Evolutionary conservation across 2,797 vertebrate genomes (phyloP).

Genomic region (Sphenodon punctatus): DNA sequence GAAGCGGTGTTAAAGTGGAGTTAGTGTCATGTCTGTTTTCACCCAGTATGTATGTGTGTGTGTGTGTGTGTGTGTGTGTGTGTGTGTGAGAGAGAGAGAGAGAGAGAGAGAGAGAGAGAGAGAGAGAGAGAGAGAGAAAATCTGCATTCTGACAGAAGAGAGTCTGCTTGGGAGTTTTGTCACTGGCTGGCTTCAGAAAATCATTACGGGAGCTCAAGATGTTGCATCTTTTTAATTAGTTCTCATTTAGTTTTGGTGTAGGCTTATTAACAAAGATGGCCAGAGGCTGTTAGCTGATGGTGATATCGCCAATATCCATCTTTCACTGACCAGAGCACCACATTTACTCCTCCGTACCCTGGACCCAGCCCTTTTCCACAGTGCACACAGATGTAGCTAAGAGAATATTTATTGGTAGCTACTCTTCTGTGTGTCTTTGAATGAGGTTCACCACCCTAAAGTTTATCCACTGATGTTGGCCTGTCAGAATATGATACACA

Average conservation of each 20-base stretch:
- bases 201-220: neutral
- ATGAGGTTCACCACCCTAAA: neutral
- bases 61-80: neutral
- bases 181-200: neutral
- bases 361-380: neutral
- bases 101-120: too few relatives aligned
- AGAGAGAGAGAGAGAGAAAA: too few relatives aligned
- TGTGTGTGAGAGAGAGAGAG: too few relatives aligned
- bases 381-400: neutral
- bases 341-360: neutral
- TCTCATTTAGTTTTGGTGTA: neutral
- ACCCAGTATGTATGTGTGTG: too few relatives aligned
- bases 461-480: neutral
- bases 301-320: neutral
- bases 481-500: neutral
- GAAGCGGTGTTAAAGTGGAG: too few relatives aligned
- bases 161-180: neutral
- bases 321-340: neutral
- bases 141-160: too few relatives aligned
- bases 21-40: too few relatives aligned
- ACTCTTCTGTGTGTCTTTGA: neutral
- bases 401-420: neutral
- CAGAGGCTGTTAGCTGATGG: neutral
- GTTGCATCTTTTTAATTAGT: neutral
- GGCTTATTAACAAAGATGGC: neutral